A percentile compares a stretch with the other conserved stretches of the same genome.
phyloP scores from a whole-genome alignment of 2,797 vertebrate genomes.

The Heterohyrax brucei region DNA sequence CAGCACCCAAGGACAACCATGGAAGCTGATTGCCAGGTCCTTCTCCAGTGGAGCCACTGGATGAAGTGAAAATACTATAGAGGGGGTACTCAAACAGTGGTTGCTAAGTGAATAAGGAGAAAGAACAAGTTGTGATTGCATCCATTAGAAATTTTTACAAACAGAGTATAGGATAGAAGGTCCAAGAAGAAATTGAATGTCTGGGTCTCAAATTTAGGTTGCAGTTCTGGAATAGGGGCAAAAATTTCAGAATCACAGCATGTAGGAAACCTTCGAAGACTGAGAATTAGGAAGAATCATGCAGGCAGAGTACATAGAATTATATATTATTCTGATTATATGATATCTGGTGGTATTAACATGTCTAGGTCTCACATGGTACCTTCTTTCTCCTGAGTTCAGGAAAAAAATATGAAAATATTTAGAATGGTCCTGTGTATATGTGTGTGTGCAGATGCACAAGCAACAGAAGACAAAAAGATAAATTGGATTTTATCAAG shows the following conservation, averaged over 20 bases:
- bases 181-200: background rate
- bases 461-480: background rate
- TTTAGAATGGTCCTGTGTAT: background rate
- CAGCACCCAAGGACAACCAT: no score
- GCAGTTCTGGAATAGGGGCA: background rate
- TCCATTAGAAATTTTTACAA: background rate
- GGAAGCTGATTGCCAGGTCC: no score
- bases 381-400: background rate
- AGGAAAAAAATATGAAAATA: background rate
- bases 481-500: background rate
- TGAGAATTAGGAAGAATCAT: background rate
- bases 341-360: background rate
- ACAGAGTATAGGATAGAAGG: background rate
- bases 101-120: background rate
- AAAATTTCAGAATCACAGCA: background rate
- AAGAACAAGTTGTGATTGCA: background rate
- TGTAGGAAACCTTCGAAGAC: background rate
- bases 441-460: background rate
- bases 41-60: no score
- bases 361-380: background rate
- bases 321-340: constrained; percentile 44
- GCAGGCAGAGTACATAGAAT: background rate
- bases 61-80: background rate
- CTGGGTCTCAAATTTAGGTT: background rate
- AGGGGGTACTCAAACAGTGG: background rate